Evolutionary conservation across 2,113 vertebrate genomes (phyloP).

Genomic region (Proteles cristata): DNA sequence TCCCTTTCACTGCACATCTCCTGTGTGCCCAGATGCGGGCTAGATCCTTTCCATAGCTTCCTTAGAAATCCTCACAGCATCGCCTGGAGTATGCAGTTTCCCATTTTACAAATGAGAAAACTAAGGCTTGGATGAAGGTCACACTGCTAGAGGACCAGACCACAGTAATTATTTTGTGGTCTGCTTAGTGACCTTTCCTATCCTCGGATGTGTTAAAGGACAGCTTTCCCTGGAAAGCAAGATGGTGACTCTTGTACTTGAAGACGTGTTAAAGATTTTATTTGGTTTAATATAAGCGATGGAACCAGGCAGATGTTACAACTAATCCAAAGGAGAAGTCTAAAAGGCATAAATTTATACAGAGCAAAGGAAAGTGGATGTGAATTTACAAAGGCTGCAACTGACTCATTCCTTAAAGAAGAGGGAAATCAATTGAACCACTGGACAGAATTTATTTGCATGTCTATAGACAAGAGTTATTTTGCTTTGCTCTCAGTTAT

Average conservation of each 20-base stretch:
- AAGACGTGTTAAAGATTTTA: neutral
- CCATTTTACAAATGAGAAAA: neutral
- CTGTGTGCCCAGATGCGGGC: neutral
- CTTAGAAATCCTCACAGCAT: neutral
- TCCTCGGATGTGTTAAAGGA: accelerated
- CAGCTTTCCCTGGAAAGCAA: neutral
- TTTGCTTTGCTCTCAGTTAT: conserved; percentile 21
- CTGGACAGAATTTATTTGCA: conserved; percentile 42
- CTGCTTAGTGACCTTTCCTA: neutral
- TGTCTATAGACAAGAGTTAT: conserved; percentile 57
- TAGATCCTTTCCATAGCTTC: accelerated
- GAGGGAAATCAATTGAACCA: neutral
- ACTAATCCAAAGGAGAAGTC: neutral
- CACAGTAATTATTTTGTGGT: accelerated
- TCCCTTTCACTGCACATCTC: neutral
- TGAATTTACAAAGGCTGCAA: neutral
- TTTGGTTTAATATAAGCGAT: conserved; percentile 15
- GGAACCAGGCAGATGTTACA: neutral
- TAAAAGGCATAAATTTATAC: neutral
- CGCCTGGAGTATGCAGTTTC: neutral
- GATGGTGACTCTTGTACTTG: neutral
- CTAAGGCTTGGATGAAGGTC: neutral
- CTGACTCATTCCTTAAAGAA: neutral
- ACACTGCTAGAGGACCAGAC: neutral
- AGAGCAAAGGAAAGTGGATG: neutral